Evolutionary conservation across 2,797 vertebrate species (phyloP).

Genomic region (Pogoniulus pusillus): DNA sequence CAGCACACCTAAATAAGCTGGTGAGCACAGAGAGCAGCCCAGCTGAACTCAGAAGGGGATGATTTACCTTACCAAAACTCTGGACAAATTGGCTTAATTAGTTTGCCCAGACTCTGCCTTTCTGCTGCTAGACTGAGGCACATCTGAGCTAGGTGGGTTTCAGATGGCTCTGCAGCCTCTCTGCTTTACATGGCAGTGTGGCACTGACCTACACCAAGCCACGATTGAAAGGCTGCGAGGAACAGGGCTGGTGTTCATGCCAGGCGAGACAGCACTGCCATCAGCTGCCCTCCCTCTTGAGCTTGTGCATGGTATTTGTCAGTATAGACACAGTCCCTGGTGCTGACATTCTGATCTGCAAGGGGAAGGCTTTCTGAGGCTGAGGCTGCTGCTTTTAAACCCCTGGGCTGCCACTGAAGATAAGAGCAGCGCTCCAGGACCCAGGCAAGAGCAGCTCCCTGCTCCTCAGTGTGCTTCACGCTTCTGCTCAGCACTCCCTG

Average conservation of each 20-base stretch:
- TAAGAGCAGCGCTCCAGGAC: background rate
- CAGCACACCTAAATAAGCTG: background rate
- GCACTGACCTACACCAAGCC: background rate
- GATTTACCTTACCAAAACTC: background rate
- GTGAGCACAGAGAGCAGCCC: background rate
- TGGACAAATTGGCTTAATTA: background rate
- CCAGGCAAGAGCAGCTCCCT: slow-evolving; percentile 6
- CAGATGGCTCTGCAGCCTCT: background rate
- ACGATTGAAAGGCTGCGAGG: slow-evolving; percentile 11
- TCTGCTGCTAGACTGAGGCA: background rate
- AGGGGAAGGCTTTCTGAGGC: background rate
- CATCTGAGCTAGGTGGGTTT: background rate
- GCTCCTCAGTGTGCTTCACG: background rate
- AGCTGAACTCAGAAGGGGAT: background rate
- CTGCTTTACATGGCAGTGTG: background rate
- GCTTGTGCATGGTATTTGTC: background rate
- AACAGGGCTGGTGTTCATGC: background rate
- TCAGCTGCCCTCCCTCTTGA: background rate
- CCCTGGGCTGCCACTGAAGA: background rate
- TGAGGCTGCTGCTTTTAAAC: background rate
- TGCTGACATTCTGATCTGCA: slow-evolving; percentile 10
- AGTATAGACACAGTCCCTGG: background rate
- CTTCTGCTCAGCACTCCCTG: slow-evolving; percentile 49
- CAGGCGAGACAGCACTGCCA: slow-evolving; percentile 10
- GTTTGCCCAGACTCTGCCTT: background rate